A percentile compares a stretch with the other conserved stretches of the same genome.
Evolutionary conservation across 2,888 invertebrate species (phyloP).

Genomic region (Macaria liturata): DNA sequence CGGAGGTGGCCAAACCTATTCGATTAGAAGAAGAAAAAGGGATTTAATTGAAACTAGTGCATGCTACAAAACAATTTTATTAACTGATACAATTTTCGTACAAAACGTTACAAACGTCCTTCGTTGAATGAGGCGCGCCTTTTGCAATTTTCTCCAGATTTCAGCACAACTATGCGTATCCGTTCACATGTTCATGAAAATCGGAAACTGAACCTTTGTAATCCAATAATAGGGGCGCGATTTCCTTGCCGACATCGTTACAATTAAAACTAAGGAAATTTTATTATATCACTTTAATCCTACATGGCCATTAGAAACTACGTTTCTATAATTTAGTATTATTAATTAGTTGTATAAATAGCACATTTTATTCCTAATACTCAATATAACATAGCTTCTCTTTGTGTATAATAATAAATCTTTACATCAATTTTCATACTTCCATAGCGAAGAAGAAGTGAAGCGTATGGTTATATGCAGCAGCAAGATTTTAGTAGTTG

Average conservation of each 20-base stretch:
- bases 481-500: no score
- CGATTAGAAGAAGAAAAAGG: no score
- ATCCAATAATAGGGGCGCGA: not conserved
- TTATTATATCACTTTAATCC: not conserved
- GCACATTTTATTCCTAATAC: no score
- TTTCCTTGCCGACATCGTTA: not conserved
- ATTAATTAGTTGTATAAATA: no score
- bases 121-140: constrained; percentile 11
- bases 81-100: constrained; percentile 4
- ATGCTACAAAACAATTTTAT: no score
- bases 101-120: constrained; percentile 10
- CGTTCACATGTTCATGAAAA: constrained; percentile 7
- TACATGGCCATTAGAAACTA: not conserved
- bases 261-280: not conserved
- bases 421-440: no score
- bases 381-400: no score
- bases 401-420: no score
- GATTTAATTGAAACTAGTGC: no score
- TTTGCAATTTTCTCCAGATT: constrained; percentile 1
- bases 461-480: no score
- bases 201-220: constrained; percentile 2
- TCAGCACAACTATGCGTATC: constrained; percentile 20
- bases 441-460: no score
- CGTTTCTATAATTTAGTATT: not conserved
- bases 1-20: no score